Base-by-base conservation (phyloP, 1,140 invertebrate species). In the Hyposmocoma kahamanoa region DNA sequence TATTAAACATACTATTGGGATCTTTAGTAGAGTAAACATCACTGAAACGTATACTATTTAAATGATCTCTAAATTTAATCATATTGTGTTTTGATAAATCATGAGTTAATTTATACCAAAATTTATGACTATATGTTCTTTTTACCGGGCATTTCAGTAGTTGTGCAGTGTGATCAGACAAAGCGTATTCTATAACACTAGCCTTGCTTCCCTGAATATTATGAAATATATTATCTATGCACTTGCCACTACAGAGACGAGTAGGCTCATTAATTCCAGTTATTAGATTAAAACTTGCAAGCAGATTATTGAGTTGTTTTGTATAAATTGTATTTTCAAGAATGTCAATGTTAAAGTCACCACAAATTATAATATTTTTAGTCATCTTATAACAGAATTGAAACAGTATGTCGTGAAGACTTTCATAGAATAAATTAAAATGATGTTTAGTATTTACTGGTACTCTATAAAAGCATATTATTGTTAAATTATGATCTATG, bases 141-240 rank as follows among this genome's bases (percentile, higher is more conserved):
- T 47, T 43, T n/a, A 52, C 38, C 11, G 45, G 49, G 19, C 45
- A 51, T 15, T 18, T 49, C 21, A 57, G n/a, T n/a, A 57, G 17
- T 43, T 57, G 54, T 28, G 49, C 54, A 8, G 44, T 45, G 39
- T 60, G 58, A 30, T 60, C 58, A 18, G 58, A 60, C 11, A 60
- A 8, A 10, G 28, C 58, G 24, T 56, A 18, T 30, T 60, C 58
- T 10, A 50, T 13, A 8, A 56, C 9, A 26, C 34, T 21, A 32
- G 11, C 15, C 28, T 34, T 56, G 18, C 9, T 32, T 24, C 28
- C 34, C 10, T 18, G 6, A 10, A 60, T 21, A 39, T 56, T 60
- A 30, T 49, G 34, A 1, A 47, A 19, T 21, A 56, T 39, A 17
- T 60, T 60, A 26, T 60, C 53, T 1, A 60, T 34, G 13, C 58